These are phyloP conservation scores for Camponotus fellah DNA, from an alignment of 2,888 invertebrate species.

Conservation along the genomic window DNA sequence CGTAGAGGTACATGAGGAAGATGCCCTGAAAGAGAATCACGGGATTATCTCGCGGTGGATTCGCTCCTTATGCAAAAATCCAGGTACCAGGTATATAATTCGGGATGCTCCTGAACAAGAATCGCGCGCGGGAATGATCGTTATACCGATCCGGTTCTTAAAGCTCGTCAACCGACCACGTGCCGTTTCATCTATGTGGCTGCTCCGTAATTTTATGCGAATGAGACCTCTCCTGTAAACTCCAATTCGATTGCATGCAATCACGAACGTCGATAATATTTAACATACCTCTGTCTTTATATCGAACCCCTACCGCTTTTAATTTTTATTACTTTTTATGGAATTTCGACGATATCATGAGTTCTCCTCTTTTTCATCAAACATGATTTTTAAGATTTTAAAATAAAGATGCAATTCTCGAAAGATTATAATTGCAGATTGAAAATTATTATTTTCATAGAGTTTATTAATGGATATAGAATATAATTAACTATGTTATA, in stretches of 20 bases:
- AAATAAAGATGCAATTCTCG: not conserved
- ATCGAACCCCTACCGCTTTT: not conserved
- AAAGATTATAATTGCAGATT: not conserved
- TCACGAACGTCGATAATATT: constrained; percentile 56
- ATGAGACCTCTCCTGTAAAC: constrained; percentile 37
- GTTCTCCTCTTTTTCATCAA: not conserved
- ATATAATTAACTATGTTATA: not conserved
- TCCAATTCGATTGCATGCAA: constrained; percentile 58
- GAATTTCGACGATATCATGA: not conserved
- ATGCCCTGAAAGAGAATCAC: constrained; percentile 83
- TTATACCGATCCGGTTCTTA: constrained; percentile 6
- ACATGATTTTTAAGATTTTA: not conserved
- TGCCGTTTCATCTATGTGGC: constrained; percentile 8
- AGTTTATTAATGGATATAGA: not conserved
- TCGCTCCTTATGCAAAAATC: constrained; percentile 8
- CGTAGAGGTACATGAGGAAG: constrained; percentile 87
- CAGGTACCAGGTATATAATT: not conserved
- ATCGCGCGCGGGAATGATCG: not conserved
- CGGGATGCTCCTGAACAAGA: not conserved
- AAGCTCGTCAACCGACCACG: not conserved
- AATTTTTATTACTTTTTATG: not conserved
- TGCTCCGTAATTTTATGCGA: constrained; percentile 63
- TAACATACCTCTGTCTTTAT: not conserved
- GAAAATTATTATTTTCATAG: not conserved
- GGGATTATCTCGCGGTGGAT: not conserved